phyloP scores from a whole-genome alignment of 1,140 invertebrate genomes.

The Drosophila kohkoa region DNA sequence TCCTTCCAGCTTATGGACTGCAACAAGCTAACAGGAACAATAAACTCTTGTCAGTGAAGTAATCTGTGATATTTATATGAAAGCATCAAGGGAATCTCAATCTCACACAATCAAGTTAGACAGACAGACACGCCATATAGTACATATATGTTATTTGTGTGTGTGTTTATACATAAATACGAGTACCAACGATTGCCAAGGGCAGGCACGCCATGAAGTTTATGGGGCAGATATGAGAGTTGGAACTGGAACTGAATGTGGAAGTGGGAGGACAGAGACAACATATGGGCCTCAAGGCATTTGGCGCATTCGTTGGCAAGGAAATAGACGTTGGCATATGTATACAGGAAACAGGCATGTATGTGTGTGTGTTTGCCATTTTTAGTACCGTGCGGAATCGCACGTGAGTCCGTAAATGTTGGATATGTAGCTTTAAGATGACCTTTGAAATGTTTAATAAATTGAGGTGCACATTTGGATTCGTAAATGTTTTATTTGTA shows the following conservation, averaged over 20 bases:
- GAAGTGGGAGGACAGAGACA: constrained; percentile 6
- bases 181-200: constrained; percentile 12
- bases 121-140: neutral
- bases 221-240: constrained; percentile 2
- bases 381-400: neutral
- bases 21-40: constrained; percentile 14
- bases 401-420: constrained; percentile 10
- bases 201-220: constrained; percentile 3
- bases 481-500: constrained; percentile 48
- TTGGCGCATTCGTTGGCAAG: constrained; percentile 16
- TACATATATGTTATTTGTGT: neutral
- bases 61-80: constrained; percentile 27
- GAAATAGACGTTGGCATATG: constrained; percentile 22
- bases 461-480: constrained; percentile 9
- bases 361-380: constrained; percentile 3
- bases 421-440: constrained; percentile 18
- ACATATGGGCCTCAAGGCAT: constrained; percentile 17
- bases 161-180: neutral
- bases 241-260: too few species aligned
- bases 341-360: constrained; percentile 8
- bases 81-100: constrained; percentile 16
- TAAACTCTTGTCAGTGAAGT: constrained; percentile 19
- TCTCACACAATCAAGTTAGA: constrained; percentile 1
- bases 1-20: constrained; percentile 2
- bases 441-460: constrained; percentile 25